phyloP scores from a whole-genome alignment of 2,113 vertebrate species.

The Delphinapterus leucas region DNA sequence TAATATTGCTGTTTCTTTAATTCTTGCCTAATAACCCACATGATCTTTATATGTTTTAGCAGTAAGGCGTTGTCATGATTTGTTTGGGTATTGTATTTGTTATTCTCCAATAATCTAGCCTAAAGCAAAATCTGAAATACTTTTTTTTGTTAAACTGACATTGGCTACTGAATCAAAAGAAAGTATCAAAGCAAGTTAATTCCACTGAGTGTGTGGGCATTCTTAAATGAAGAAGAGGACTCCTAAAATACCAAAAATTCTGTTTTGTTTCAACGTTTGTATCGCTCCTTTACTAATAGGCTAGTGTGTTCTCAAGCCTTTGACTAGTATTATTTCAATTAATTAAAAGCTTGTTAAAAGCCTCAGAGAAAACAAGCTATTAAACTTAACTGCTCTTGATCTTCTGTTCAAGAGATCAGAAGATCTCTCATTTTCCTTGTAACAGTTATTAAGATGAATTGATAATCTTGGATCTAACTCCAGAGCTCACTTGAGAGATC shows the following conservation, averaged over 20 bases:
- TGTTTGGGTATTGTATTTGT: neutral
- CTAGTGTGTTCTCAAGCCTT: neutral
- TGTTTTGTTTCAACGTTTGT: neutral
- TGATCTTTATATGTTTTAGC: neutral
- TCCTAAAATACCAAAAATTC: neutral
- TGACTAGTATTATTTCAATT: neutral
- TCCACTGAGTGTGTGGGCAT: neutral
- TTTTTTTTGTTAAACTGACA: neutral
- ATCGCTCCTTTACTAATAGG: neutral
- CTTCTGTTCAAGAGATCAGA: neutral
- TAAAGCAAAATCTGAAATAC: constrained; percentile 5
- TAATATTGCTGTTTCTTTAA: neutral
- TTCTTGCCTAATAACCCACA: neutral
- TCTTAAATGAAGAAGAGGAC: neutral
- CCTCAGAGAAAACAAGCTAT: neutral
- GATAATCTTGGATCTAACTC: neutral
- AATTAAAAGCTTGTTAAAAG: neutral
- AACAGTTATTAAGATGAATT: neutral
- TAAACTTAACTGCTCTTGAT: neutral
- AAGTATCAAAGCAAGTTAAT: constrained; percentile 40
- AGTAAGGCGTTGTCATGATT: constrained; percentile 14
- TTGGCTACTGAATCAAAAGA: neutral
- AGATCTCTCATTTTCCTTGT: neutral
- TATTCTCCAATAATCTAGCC: neutral
- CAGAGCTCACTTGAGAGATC: neutral